phyloP scores from a whole-genome alignment of 2,888 invertebrate genomes.

The Isotomurus palustris region DNA sequence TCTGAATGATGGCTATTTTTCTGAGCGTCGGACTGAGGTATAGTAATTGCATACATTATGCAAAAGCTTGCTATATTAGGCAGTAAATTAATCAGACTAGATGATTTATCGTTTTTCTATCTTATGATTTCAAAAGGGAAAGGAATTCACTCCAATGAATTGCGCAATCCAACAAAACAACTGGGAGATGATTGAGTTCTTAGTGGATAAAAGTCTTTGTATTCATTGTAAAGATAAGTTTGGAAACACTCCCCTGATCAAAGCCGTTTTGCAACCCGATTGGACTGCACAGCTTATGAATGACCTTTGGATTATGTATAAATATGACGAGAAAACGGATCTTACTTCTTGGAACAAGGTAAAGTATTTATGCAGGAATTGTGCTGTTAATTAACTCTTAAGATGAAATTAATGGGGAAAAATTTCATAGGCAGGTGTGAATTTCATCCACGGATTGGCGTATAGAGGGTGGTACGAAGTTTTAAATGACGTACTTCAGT shows the following conservation, averaged over 20 bases:
- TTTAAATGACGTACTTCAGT: background rate
- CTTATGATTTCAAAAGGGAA: too few relatives aligned
- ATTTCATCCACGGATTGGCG: background rate
- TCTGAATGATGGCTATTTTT: background rate
- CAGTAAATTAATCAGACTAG: too few relatives aligned
- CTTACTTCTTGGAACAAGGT: background rate
- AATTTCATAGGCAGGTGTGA: constrained; percentile 6
- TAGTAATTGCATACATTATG: background rate
- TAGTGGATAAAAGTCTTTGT: background rate
- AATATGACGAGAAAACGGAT: background rate
- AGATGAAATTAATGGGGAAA: background rate
- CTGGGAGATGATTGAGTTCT: background rate
- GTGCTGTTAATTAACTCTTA: background rate
- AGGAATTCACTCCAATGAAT: background rate
- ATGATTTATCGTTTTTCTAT: too few relatives aligned
- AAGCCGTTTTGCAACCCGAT: background rate
- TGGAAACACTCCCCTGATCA: constrained; percentile 8
- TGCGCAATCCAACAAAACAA: background rate
- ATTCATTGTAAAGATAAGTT: background rate
- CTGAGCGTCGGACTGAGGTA: background rate
- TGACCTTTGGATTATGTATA: background rate
- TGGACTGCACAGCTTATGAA: background rate
- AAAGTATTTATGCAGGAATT: background rate
- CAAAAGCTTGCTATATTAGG: too few relatives aligned
- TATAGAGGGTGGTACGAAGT: background rate